These are phyloP conservation scores for Rutilus rutilus DNA, from an alignment of 2,113 vertebrate genomes.

Conservation along the genomic window DNA sequence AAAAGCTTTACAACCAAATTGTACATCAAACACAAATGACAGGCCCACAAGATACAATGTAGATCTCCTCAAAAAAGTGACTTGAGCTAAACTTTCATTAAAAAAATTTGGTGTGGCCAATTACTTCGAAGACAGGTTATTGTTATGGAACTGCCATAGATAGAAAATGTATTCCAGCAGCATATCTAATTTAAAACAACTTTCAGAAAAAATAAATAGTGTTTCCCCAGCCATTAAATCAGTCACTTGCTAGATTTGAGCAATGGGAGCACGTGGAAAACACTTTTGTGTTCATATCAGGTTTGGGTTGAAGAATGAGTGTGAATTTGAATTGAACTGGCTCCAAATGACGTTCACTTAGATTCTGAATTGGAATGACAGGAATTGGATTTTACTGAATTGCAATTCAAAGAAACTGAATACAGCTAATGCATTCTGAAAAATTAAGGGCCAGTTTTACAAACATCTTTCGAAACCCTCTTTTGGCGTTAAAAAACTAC, in stretches of 20 bases:
- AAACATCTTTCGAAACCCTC: no score
- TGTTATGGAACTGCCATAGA: slow-evolving; percentile 34
- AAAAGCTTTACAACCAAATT: slow-evolving; percentile 67
- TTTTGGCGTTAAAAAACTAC: no score
- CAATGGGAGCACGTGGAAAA: background rate
- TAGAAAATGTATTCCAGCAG: background rate
- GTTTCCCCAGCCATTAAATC: background rate
- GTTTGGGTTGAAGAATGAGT: background rate
- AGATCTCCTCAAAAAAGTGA: slow-evolving; percentile 69
- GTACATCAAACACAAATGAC: slow-evolving; percentile 76
- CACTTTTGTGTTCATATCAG: background rate
- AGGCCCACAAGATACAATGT: slow-evolving; percentile 73
- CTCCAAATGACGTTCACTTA: background rate
- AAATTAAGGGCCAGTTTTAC: background rate
- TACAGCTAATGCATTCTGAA: background rate
- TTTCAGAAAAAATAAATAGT: background rate
- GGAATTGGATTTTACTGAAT: background rate
- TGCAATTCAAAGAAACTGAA: background rate
- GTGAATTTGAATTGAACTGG: background rate
- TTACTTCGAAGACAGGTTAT: slow-evolving; percentile 64
- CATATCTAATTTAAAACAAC: slow-evolving; percentile 16
- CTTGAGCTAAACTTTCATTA: slow-evolving; percentile 64
- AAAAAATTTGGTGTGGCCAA: slow-evolving; percentile 67
- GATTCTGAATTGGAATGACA: background rate
- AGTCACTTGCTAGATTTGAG: background rate